Percentiles rank a stretch among this genome's conserved stretches.
Conservation (phyloP, 2,888 invertebrate species). For the Eurytoma adleriae region DNA sequence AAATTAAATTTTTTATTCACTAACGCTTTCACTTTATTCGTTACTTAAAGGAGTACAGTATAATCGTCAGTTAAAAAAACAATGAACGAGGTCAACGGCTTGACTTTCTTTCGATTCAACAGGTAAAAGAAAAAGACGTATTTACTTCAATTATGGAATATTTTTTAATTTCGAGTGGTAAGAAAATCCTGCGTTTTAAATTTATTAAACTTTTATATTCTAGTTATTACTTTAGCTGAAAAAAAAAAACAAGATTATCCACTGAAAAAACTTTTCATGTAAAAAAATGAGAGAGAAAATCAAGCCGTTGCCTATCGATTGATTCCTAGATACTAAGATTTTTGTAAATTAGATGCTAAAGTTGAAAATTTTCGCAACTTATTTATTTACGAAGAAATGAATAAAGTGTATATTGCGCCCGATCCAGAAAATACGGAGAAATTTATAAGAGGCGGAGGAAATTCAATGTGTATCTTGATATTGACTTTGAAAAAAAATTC, state of each 20-base stretch:
- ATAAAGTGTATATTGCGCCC: constrained; percentile 4
- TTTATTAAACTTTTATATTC: background rate
- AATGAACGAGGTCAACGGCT: constrained; percentile 22
- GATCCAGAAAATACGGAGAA: constrained; percentile 2
- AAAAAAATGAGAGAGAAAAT: constrained; percentile 42
- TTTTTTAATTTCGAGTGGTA: background rate
- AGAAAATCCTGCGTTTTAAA: no score
- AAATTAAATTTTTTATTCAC: constrained; percentile 66
- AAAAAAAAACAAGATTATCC: background rate
- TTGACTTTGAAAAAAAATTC: constrained; percentile 12
- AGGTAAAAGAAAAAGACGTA: background rate
- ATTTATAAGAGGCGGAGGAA: constrained; percentile 5
- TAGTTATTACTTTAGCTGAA: background rate
- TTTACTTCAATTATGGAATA: background rate
- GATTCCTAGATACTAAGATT: constrained; percentile 24
- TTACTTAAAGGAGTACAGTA: constrained; percentile 63
- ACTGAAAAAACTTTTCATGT: no score
- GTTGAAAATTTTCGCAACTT: constrained; percentile 4
- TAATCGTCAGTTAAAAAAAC: constrained; percentile 54
- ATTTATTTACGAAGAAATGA: constrained; percentile 28
- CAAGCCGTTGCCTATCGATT: constrained; percentile 58
- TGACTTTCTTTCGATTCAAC: constrained; percentile 38
- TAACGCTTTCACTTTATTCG: constrained; percentile 68
- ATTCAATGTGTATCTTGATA: constrained; percentile 7
- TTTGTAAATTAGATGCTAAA: constrained; percentile 39